Base-by-base conservation (phyloP, 92 coral and sea anemone genomes). In the Porites rus region DNA sequence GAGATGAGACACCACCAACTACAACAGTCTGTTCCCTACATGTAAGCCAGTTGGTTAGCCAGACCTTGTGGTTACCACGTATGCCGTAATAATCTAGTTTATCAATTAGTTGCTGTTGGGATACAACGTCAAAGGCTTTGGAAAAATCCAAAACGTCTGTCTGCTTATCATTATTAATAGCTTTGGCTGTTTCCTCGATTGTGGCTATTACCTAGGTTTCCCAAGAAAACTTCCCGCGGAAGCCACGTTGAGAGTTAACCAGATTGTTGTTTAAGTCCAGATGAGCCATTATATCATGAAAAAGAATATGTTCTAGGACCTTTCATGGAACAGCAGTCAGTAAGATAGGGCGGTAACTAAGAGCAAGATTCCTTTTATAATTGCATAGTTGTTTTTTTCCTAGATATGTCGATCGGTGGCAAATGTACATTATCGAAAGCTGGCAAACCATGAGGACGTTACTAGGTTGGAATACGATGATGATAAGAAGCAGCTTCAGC, bases 1-100 rank as follows among this genome's bases (percentile, higher is more conserved):
- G 18, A 24, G 90, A 86, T 52, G 78, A 77, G 78, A 20, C 83
- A 69, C 89, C 89, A 86, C 77, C 70, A 78, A 86, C 85, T 51
- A 78, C 72, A 56, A 86, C 85, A 22, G 84, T 51, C 76, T 86
- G 90, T 77, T 86, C 84, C 71, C 90, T 53, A 59, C 46, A 58
- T 59, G 78, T 86, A 62, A 86, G 83, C 79, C 90, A 86, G 52
- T 71, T 78, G 4, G 58, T 6, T 58, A 58, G 59, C 79, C 85
- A 78, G 64, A 64, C 6, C 31, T 69, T 68, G 64, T 22, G 86
- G 14, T 71, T 7, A 46, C 78, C 69, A 53, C 53, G 31, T 28
- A 79, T 59, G 19, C 13, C 74, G 50, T 79, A 80, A 70, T 64
- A 80, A 50, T 28, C 84, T 7, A 80, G 74, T 38, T 80, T 80